These are phyloP conservation scores for Pica pica DNA, from an alignment of 2,113 vertebrate genomes.

Conservation along the genomic window DNA sequence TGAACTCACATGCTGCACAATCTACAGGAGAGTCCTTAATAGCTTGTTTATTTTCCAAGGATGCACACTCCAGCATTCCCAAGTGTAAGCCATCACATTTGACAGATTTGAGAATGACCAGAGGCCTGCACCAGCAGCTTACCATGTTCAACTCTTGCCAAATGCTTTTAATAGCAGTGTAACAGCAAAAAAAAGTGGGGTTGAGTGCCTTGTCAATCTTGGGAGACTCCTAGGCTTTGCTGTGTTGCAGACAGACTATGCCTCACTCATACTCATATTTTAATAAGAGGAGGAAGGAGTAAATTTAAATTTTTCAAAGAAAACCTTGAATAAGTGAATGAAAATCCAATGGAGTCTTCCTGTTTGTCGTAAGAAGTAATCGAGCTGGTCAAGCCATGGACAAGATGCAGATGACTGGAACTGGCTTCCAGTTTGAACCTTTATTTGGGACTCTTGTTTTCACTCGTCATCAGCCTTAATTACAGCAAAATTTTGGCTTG, in stretches of 20 bases:
- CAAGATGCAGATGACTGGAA: not conserved
- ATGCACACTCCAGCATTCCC: not conserved
- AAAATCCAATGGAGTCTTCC: not conserved
- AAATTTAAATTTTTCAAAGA: not conserved
- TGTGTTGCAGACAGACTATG: not conserved
- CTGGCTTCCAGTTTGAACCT: not conserved
- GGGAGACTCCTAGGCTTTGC: not conserved
- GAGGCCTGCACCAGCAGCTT: not conserved
- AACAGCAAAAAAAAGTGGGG: not conserved
- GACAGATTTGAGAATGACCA: not conserved
- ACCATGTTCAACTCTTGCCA: not conserved
- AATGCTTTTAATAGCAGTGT: not conserved
- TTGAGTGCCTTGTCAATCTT: not conserved
- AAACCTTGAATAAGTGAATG: not conserved
- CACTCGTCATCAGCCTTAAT: not conserved
- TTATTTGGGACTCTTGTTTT: not conserved
- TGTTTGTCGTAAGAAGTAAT: not conserved
- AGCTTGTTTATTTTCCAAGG: not conserved
- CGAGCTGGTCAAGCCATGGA: not conserved
- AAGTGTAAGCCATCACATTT: not conserved
- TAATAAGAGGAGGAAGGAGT: not conserved
- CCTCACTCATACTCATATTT: accelerated
- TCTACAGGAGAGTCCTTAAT: not conserved
- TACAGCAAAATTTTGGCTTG: not conserved
- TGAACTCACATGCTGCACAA: not conserved